Evolutionary conservation across 2,888 invertebrate species (phyloP), one percentile per base, ranked within the genome.

Genomic region (Acanthacorydalis orientalis): DNA sequence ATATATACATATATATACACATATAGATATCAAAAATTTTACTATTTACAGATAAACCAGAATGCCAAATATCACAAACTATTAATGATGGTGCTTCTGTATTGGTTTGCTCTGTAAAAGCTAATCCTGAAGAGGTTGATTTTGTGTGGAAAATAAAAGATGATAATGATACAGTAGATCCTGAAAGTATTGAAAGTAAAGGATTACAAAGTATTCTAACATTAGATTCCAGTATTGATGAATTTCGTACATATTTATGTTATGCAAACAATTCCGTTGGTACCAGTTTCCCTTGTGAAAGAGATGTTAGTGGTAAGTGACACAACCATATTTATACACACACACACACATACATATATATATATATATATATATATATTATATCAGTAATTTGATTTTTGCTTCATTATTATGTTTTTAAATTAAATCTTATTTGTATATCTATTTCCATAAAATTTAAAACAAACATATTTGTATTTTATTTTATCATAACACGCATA

Each of bases 141-240:
- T 92, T 89, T 68, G 72, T 74, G 32, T 92, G 92, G 91, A 80
- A 78, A 57, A 73, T 88, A 51, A 86, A 86, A 65, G 84, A 81
- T 57, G 83, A 83, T 59, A 88, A 90, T 64, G 85, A 87, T 64
- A 82, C 83, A 10, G 68, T 80, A 8, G 68, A 70, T 50, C 75
- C 76, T 2, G 76, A 77, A 54, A 76, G 78, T 52, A 70, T 72
- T 47, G 61, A 65, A 39, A 68, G 69, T 49, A 67, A 70, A 47
- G 70, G 70, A 3, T 63, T 73, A 42, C 69, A 70, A 53, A 76
- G 77, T 56, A 75, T 73, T 63, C 73, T 90, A 51, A 68, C 73
- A 32, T 67, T 83, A 51, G 78, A 78, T 56, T 68, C 73, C 7
- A 68, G 70, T 46, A 68, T 74, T 37, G 78, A 78, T 57, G 76